Evolutionary conservation across 2,797 vertebrate species (phyloP).

Genomic region (Masticophis lateralis): DNA sequence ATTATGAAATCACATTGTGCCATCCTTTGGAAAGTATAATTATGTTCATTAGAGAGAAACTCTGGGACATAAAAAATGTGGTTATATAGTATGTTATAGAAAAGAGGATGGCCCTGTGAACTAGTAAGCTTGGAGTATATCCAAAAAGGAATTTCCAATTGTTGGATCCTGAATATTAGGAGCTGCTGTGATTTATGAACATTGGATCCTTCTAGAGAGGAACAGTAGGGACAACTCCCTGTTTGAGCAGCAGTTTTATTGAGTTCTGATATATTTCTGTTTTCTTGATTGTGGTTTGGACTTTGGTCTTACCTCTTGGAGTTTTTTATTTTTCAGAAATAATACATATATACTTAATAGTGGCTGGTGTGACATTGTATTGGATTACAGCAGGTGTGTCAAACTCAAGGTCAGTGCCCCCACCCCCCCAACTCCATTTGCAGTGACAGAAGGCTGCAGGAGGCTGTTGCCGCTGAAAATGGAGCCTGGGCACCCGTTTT

Average conservation of each 20-base stretch:
- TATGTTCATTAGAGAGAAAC: neutral
- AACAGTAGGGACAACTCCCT: neutral
- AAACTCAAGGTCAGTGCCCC: too few relatives aligned
- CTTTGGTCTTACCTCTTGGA: neutral
- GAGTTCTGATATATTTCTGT: neutral
- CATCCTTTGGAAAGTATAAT: neutral
- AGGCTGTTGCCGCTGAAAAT: too few relatives aligned
- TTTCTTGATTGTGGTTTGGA: neutral
- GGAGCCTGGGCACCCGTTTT: too few relatives aligned
- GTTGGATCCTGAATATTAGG: neutral
- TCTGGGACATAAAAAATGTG: neutral
- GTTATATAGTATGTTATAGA: neutral
- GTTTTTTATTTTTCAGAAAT: neutral
- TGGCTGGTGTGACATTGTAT: neutral
- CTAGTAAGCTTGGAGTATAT: neutral
- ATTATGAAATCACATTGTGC: constrained; percentile 3
- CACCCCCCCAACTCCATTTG: too few relatives aligned
- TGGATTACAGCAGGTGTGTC: neutral
- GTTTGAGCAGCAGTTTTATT: neutral
- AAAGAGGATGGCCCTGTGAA: neutral
- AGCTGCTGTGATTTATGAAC: neutral
- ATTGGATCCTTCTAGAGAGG: neutral
- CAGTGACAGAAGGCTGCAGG: too few relatives aligned
- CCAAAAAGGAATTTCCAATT: neutral
- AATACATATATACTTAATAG: neutral